A percentile compares a stretch with the other conserved stretches of the same genome.
Evolutionary conservation across 2,888 invertebrate genomes (phyloP).

Genomic region (Leucania comma): DNA sequence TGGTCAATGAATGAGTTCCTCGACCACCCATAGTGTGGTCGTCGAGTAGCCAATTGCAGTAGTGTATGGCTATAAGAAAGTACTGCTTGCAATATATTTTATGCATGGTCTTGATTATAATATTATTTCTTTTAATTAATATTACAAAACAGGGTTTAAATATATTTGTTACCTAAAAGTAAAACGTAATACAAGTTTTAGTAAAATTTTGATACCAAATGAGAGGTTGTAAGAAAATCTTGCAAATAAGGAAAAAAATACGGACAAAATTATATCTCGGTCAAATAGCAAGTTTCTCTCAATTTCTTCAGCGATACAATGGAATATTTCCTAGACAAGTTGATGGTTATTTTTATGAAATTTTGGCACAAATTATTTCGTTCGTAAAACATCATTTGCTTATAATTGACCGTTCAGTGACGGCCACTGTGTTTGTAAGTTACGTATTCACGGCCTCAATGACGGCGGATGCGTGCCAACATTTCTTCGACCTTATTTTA

Average conservation of each 20-base stretch:
- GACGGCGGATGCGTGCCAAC: conserved; percentile 81
- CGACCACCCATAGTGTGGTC: conserved; percentile 87
- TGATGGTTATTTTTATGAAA: conserved; percentile 60
- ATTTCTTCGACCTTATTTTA: conserved; percentile 85
- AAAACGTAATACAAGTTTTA: background rate
- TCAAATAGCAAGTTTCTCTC: background rate
- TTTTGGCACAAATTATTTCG: conserved; percentile 64
- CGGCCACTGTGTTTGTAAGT: conserved; percentile 66
- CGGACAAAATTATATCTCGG: background rate
- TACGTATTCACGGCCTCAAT: conserved; percentile 70
- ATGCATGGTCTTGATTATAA: background rate
- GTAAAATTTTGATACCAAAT: background rate
- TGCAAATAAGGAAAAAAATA: background rate
- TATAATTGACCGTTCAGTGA: conserved; percentile 78
- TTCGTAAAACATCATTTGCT: conserved; percentile 71
- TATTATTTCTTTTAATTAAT: too few relatives aligned
- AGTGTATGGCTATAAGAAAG: conserved; percentile 72
- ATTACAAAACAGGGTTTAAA: too few relatives aligned
- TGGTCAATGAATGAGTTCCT: conserved; percentile 74
- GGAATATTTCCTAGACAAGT: conserved; percentile 45
- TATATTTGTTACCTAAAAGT: background rate
- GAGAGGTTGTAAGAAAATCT: background rate
- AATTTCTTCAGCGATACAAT: conserved; percentile 14
- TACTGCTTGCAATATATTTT: conserved; percentile 45
- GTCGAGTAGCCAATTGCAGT: conserved; percentile 75